phyloP scores from a whole-genome alignment of 2,113 vertebrate genomes.

The Chionis minor region DNA sequence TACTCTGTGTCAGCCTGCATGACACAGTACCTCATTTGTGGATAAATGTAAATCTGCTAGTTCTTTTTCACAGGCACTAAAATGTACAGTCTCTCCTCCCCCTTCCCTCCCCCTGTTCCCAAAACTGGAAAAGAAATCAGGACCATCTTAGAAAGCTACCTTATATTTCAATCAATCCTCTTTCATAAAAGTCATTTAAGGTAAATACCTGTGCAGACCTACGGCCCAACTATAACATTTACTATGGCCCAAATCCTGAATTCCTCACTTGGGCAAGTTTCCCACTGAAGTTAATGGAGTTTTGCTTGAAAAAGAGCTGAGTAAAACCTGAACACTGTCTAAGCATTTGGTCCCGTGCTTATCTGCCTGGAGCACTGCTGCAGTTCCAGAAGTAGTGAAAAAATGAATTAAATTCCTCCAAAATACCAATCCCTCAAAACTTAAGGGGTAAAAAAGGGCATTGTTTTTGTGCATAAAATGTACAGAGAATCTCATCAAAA shows the following conservation, averaged over 20 bases:
- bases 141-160: constrained; percentile 26
- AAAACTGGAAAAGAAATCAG: constrained; percentile 57
- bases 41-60: constrained; percentile 68
- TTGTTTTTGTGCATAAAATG: not conserved
- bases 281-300: constrained; percentile 25
- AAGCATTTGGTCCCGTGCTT: constrained; percentile 23
- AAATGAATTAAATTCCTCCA: constrained; percentile 1
- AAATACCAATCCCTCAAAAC: constrained; percentile 1
- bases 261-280: constrained; percentile 24
- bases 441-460: not conserved
- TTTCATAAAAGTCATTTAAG: constrained; percentile 61
- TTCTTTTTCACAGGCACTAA: constrained; percentile 66
- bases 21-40: constrained; percentile 67
- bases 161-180: constrained; percentile 45
- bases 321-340: constrained; percentile 23
- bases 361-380: constrained; percentile 8
- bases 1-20: constrained; percentile 52
- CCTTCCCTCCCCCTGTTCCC: not conserved
- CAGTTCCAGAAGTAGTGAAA: not conserved
- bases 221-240: constrained; percentile 31
- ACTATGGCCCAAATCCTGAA: not conserved
- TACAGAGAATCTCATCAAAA: constrained; percentile 43
- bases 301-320: constrained; percentile 38
- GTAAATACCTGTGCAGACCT: constrained; percentile 46
- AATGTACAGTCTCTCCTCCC: constrained; percentile 44